Base-by-base conservation (phyloP, 2,797 vertebrate genomes). In the Phrynocephalus guinanensis region DNA sequence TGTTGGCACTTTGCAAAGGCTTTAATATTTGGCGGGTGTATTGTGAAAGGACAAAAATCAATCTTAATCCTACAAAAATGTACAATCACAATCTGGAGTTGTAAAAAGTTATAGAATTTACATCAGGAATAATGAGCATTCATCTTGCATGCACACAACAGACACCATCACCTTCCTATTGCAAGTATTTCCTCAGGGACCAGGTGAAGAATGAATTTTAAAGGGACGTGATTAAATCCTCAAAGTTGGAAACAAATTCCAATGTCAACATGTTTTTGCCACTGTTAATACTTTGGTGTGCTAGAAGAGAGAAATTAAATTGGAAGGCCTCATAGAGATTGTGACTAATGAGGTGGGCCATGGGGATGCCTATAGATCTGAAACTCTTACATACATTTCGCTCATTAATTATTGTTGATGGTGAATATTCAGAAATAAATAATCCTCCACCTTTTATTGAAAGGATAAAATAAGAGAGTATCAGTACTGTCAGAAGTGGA, bases 281-380 rank as follows among this genome's bases (percentile, higher is more conserved):
- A 24, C 24, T 56, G n/a, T 52, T 79, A 52, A 83, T 80, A 86
- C 76, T 76, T 30, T 70, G 87, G 28, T 1, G 0, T 60, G 60
- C 44, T 56, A 48, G 48, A 75, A 86, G 60, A 75, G 38, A 44
- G 50, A 73, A 82, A 52, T 30, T 50, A 56, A 86, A 22, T 9
- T 33, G 16, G 28, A 87, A 86, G 68, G 66, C 79, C 81, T 52
- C 75, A 82, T 56, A 83, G 82, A 81, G 86, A 81, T 67, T 82
- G 70, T 15, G 86, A 80, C 85, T 94, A 88, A 88, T 18, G 85
- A 70, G 52, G 83, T 81, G 77, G 84, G 78, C 75, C 50, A 60
- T 38, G 81, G 22, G 30, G 48, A 18, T 60, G 6, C 7, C 20
- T 70, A 18, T 11, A 20, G 22, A 7, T 83, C 68, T 30, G 83